phyloP scores from a whole-genome alignment of 2,888 invertebrate species.

The Malthinus seriepunctatus region DNA sequence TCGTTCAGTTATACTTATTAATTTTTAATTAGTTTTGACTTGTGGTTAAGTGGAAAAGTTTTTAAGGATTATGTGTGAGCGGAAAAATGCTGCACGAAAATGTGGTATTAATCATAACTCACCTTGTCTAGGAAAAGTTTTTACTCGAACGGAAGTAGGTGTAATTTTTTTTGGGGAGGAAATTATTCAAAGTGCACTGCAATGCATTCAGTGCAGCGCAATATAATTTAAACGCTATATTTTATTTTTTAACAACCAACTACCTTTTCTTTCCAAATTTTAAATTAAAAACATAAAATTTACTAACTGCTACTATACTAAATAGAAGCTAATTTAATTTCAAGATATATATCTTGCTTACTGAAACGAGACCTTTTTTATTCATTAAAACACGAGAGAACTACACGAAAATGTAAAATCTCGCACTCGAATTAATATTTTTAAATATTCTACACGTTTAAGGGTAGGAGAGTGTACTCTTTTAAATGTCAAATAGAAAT shows the following conservation, averaged over 20 bases:
- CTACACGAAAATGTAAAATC: slow-evolving; percentile 4
- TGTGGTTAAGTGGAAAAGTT: slow-evolving; percentile 25
- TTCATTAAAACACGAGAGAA: slow-evolving; percentile 9
- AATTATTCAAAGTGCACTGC: neutral
- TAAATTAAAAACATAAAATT: slow-evolving; percentile 28
- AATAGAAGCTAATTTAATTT: slow-evolving; percentile 30
- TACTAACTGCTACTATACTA: slow-evolving; percentile 17
- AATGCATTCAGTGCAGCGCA: slow-evolving; percentile 6
- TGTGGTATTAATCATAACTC: slow-evolving; percentile 7
- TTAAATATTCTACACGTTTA: no score
- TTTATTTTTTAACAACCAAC: slow-evolving; percentile 16
- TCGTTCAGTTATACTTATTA: slow-evolving; percentile 21
- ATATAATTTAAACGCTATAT: slow-evolving; percentile 18
- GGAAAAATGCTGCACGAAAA: neutral
- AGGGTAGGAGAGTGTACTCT: no score
- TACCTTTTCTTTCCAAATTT: slow-evolving; percentile 15
- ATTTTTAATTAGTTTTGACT: slow-evolving; percentile 31
- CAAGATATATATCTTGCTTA: slow-evolving; percentile 23
- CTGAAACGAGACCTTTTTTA: slow-evolving; percentile 9
- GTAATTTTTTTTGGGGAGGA: neutral
- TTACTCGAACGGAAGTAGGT: neutral
- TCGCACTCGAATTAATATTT: neutral
- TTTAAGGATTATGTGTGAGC: no score
- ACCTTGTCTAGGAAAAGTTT: neutral
- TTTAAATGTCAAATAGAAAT: no score